phyloP scores from a whole-genome alignment of 2,888 invertebrate genomes.

The Yponomeuta evonymella region DNA sequence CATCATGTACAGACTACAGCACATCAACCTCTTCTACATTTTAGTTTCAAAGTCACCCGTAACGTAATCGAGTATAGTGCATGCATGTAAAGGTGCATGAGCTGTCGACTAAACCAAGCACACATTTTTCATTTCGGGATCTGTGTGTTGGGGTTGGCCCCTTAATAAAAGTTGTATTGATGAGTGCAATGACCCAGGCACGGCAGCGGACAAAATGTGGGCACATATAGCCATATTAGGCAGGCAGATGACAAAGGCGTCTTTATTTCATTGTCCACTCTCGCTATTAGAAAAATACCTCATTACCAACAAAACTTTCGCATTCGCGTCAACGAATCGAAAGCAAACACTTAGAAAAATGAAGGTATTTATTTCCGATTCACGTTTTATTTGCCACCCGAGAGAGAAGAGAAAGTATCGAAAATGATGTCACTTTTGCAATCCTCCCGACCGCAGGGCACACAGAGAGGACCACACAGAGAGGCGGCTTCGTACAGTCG shows the following conservation, averaged over 20 bases:
- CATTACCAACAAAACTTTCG: not conserved
- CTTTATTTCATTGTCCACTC: not conserved
- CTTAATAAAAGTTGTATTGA: too few relatives aligned
- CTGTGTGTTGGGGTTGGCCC: too few relatives aligned
- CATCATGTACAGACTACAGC: too few relatives aligned
- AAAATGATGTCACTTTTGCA: slow-evolving; percentile 1
- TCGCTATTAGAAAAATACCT: not conserved
- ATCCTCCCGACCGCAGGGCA: not conserved
- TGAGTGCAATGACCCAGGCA: too few relatives aligned
- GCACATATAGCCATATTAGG: too few relatives aligned
- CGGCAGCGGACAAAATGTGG: too few relatives aligned
- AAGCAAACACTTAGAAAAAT: not conserved
- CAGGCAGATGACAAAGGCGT: not conserved
- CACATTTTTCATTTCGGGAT: too few relatives aligned
- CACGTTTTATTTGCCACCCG: not conserved
- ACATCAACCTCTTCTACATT: too few relatives aligned
- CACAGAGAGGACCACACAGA: not conserved
- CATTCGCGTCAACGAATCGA: not conserved
- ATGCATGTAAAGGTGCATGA: too few relatives aligned
- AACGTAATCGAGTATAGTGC: too few relatives aligned
- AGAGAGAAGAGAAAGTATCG: not conserved
- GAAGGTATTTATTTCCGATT: not conserved
- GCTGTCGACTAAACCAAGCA: too few relatives aligned
- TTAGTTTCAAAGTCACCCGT: too few relatives aligned
- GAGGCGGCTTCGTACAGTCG: not conserved